Evolutionary conservation across 2,888 invertebrate genomes (phyloP).

Genomic region (Drosophila algonquin): DNA sequence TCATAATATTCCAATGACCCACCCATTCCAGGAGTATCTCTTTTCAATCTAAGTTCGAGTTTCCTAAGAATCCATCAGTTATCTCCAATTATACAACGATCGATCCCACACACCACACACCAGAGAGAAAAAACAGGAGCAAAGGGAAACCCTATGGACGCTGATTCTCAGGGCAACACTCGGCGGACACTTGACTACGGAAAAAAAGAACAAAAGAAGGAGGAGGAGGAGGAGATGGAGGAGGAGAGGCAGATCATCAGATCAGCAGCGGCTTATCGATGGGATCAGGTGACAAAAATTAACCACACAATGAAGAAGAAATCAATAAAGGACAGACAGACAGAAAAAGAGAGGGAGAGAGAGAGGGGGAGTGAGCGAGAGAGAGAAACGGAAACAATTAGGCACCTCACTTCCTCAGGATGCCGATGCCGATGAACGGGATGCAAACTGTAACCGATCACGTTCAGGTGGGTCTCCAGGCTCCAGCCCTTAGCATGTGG

Average conservation of each 20-base stretch:
- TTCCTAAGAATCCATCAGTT: slow-evolving; percentile 29
- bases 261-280: slow-evolving; percentile 58
- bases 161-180: slow-evolving; percentile 31
- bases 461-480: slow-evolving; percentile 12
- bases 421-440: slow-evolving; percentile 69
- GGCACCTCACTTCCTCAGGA: slow-evolving; percentile 83
- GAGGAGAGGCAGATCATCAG: neutral
- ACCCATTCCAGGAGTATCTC: too few relatives aligned
- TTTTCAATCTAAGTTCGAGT: neutral
- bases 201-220: neutral
- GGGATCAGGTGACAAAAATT: slow-evolving; percentile 76
- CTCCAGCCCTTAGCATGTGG: slow-evolving; percentile 6
- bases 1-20: too few relatives aligned
- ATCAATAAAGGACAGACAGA: slow-evolving; percentile 55
- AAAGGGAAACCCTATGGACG: slow-evolving; percentile 44
- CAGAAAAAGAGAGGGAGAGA: neutral
- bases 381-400: slow-evolving; percentile 82
- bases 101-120: slow-evolving; percentile 20
- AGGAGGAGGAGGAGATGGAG: neutral
- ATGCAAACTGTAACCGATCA: slow-evolving; percentile 49
- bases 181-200: neutral
- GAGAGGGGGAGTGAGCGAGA: slow-evolving; percentile 16
- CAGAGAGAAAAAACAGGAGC: neutral
- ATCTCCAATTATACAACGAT: slow-evolving; percentile 2
- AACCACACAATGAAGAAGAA: slow-evolving; percentile 64